These are phyloP conservation scores for Ciconia nigra DNA, from an alignment of 2,797 vertebrate species.

Conservation along the genomic window DNA sequence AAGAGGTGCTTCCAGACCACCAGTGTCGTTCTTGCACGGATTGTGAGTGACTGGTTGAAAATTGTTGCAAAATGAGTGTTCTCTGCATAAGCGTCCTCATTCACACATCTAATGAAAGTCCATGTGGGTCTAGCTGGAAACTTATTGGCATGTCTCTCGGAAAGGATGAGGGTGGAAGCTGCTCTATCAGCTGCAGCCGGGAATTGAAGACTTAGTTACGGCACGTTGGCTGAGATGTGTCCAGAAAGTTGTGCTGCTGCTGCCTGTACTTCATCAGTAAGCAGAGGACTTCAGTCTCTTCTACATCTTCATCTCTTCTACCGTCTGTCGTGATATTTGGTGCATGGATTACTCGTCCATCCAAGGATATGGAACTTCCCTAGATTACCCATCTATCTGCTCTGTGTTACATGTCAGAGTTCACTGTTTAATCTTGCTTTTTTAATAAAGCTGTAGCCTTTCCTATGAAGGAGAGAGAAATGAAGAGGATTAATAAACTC, in stretches of 20 bases:
- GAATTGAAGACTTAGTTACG: neutral
- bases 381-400: no score
- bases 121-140: neutral
- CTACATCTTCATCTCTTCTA: neutral
- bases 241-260: neutral
- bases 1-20: neutral
- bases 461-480: neutral
- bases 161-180: neutral
- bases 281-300: neutral
- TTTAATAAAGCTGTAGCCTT: neutral
- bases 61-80: neutral
- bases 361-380: neutral
- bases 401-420: neutral
- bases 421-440: neutral
- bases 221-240: neutral
- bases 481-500: neutral
- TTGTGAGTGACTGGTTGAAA: neutral
- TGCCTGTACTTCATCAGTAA: neutral
- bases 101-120: neutral
- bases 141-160: neutral
- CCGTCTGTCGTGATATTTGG: neutral
- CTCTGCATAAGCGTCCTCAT: neutral
- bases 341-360: neutral
- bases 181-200: neutral
- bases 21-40: neutral